A percentile compares a stretch with the other conserved stretches of the same genome.
Conservation (phyloP, 2,888 invertebrate species). For the Clanis bilineata region DNA sequence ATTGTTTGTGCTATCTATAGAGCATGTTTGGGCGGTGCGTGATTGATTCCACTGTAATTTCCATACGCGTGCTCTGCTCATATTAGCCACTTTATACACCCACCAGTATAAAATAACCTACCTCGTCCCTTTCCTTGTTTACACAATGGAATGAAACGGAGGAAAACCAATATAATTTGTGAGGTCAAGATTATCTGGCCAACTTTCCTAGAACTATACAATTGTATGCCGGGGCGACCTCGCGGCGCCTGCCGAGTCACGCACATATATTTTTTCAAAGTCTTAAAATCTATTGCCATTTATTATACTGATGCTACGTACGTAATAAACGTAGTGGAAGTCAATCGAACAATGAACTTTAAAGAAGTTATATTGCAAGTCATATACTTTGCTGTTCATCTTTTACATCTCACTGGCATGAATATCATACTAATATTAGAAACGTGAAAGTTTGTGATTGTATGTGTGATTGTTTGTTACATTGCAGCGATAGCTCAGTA, state of each 20-base stretch:
- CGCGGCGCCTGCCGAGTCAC: slow-evolving; percentile 79
- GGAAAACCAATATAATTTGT: slow-evolving; percentile 41
- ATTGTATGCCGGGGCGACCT: slow-evolving; percentile 71
- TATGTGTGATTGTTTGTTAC: too few species aligned
- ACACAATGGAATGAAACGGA: slow-evolving; percentile 26
- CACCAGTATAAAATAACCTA: slow-evolving; percentile 49
- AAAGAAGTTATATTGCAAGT: not conserved
- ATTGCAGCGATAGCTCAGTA: too few species aligned
- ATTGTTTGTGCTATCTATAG: slow-evolving; percentile 69
- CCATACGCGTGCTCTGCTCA: slow-evolving; percentile 79
- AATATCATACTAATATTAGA: too few species aligned
- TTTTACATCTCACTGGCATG: too few species aligned
- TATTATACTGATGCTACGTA: slow-evolving; percentile 40
- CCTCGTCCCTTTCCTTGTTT: slow-evolving; percentile 29
- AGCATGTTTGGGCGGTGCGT: slow-evolving; percentile 71
- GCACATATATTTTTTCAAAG: slow-evolving; percentile 74
- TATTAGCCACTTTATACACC: slow-evolving; percentile 74
- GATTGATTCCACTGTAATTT: slow-evolving; percentile 80
- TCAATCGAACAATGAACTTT: slow-evolving; percentile 27
- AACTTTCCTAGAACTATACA: slow-evolving; percentile 68
- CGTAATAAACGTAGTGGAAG: slow-evolving; percentile 37
- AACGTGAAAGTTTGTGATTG: too few species aligned
- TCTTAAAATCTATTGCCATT: slow-evolving; percentile 61
- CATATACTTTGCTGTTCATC: not conserved
- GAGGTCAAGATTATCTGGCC: slow-evolving; percentile 55